phyloP scores from a whole-genome alignment of 2,113 vertebrate genomes.

The Setophaga kirtlandii region DNA sequence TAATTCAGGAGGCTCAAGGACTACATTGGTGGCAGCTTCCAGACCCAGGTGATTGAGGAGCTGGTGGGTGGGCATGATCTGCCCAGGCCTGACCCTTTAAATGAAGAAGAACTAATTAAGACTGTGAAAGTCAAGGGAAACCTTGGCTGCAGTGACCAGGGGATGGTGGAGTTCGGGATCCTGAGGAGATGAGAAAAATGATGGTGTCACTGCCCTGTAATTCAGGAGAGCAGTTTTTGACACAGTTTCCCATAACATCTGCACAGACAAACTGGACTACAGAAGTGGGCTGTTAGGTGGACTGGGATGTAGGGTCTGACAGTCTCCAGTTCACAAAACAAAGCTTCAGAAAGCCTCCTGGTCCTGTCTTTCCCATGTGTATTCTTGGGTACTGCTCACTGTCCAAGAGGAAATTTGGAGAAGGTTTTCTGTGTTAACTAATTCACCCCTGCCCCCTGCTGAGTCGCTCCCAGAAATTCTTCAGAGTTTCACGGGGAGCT shows the following conservation, averaged over 20 bases:
- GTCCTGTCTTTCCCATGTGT: not conserved
- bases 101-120: not conserved
- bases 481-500: not conserved
- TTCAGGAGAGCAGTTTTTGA: not conserved
- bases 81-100: not conserved
- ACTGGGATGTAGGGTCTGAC: not conserved
- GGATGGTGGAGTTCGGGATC: not conserved
- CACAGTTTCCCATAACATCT: not conserved
- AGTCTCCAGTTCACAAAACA: not conserved
- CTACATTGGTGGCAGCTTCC: not conserved
- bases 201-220: not conserved
- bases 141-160: not conserved
- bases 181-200: not conserved
- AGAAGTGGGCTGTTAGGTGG: not conserved
- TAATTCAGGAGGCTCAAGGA: not conserved
- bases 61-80: accelerated
- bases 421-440: not conserved
- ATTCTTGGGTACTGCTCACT: not conserved
- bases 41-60: not conserved
- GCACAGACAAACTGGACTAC: not conserved
- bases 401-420: not conserved
- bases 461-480: not conserved
- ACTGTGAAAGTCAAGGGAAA: not conserved
- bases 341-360: not conserved
- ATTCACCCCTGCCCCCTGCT: not conserved